Percentiles rank a stretch among this genome's conserved stretches.
Conservation (phyloP, 2,113 vertebrate species). For the Physeter macrocephalus region DNA sequence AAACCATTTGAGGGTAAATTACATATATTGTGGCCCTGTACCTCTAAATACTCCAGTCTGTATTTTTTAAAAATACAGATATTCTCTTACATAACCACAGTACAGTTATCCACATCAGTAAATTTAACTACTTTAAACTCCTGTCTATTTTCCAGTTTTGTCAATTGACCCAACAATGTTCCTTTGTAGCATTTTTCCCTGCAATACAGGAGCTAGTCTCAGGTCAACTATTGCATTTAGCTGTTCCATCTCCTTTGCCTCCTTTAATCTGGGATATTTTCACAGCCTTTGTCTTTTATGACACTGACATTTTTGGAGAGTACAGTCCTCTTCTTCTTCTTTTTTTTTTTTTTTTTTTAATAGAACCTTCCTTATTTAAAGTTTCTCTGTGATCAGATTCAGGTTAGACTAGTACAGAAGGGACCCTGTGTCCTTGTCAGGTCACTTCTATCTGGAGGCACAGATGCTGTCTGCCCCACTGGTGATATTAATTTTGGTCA, state of each 20-base stretch:
- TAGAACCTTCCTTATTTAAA: background rate
- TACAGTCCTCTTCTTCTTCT: background rate
- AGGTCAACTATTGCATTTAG: background rate
- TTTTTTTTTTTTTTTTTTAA: background rate
- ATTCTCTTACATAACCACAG: background rate
- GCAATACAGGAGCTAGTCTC: background rate
- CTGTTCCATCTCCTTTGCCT: background rate
- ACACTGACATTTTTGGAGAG: background rate
- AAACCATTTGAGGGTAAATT: background rate
- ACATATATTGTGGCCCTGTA: background rate
- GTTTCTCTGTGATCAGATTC: background rate
- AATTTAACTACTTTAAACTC: background rate
- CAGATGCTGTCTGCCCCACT: background rate
- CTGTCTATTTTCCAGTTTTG: background rate
- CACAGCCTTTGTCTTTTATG: background rate
- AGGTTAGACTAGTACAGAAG: background rate
- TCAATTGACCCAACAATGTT: background rate
- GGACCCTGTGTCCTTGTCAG: background rate
- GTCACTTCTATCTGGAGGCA: background rate
- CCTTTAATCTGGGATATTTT: background rate
- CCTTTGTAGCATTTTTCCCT: background rate
- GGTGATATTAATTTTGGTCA: background rate
- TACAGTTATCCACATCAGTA: background rate
- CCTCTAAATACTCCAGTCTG: background rate
- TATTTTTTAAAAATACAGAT: background rate